Percentiles rank a stretch among this genome's conserved stretches.
These are phyloP conservation scores for Myrmophylax atrothorax DNA, from an alignment of 2,113 vertebrate species.

Conservation along the genomic window DNA sequence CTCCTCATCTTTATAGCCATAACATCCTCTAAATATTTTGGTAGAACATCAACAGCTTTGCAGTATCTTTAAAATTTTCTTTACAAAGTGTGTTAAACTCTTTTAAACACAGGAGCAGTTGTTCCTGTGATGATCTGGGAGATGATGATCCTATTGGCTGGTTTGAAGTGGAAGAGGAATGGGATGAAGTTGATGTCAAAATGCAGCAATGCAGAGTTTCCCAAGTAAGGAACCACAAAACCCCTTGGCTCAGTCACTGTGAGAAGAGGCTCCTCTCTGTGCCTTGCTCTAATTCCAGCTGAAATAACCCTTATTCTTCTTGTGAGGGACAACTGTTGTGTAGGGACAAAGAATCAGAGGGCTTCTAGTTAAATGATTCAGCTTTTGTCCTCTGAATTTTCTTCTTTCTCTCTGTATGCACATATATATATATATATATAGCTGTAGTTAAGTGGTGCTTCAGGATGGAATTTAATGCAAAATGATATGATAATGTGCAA, in stretches of 20 bases:
- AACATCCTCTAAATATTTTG: not conserved
- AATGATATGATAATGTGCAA: not conserved
- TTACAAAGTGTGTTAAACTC: not conserved
- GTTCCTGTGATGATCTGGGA: conserved; percentile 61
- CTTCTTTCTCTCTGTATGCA: not conserved
- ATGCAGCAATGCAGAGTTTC: conserved; percentile 88
- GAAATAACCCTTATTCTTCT: not conserved
- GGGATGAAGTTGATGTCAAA: conserved; percentile 94
- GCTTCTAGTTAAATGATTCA: not conserved
- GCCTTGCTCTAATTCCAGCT: not conserved
- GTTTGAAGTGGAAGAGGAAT: conserved; percentile 97
- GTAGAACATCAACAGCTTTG: not conserved
- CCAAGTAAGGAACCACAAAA: conserved; percentile 77
- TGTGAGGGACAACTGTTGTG: not conserved
- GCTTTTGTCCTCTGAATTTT: not conserved
- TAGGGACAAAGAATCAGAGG: not conserved
- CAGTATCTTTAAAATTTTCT: not conserved
- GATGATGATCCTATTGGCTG: conserved; percentile 93
- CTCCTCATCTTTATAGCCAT: not conserved
- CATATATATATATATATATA: fast-evolving
- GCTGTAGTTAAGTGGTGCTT: not conserved
- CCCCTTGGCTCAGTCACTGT: not conserved
- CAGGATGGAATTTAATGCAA: not conserved
- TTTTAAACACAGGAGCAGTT: conserved; percentile 54
- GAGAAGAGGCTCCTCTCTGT: not conserved